phyloP scores from a whole-genome alignment of 2,888 invertebrate genomes.

The Oegoconia quadripuncta region DNA sequence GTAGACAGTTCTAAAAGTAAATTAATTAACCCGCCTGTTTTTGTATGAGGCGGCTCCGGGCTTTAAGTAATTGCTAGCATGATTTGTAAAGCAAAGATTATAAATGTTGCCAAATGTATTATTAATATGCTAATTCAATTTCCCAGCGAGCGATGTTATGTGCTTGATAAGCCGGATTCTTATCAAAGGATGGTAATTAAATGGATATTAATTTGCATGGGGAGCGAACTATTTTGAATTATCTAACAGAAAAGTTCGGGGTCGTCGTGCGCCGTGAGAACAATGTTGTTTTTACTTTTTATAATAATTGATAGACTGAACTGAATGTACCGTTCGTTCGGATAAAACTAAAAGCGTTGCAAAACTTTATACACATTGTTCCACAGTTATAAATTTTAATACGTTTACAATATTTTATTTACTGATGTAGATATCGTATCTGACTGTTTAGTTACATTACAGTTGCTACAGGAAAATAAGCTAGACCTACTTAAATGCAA shows the following conservation, averaged over 20 bases:
- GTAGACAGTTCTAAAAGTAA: constrained; percentile 2
- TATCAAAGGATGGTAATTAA: constrained; percentile 52
- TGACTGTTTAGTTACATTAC: too few species aligned
- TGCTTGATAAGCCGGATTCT: constrained; percentile 39
- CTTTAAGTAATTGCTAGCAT: constrained; percentile 6
- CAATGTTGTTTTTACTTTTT: neutral
- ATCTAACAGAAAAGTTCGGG: constrained; percentile 44
- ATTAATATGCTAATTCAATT: constrained; percentile 44
- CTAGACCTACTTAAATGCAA: too few species aligned
- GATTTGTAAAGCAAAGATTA: constrained; percentile 19
- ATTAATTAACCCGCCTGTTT: constrained; percentile 8
- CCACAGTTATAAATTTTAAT: too few species aligned
- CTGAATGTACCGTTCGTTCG: too few species aligned
- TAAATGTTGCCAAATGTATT: constrained; percentile 35
- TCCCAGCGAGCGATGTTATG: constrained; percentile 30
- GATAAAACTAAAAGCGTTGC: too few species aligned
- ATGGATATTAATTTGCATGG: constrained; percentile 58
- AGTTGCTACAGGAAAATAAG: too few species aligned
- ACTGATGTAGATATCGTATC: too few species aligned
- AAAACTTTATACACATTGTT: neutral
- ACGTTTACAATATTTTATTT: too few species aligned
- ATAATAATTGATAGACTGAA: too few species aligned
- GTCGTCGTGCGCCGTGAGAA: constrained; percentile 56
- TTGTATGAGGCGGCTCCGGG: constrained; percentile 2
- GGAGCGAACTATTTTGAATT: constrained; percentile 46